A percentile compares a stretch with the other conserved stretches of the same genome.
Conservation (phyloP, 2,888 invertebrate genomes). For the Himalopsyche tibetana region DNA sequence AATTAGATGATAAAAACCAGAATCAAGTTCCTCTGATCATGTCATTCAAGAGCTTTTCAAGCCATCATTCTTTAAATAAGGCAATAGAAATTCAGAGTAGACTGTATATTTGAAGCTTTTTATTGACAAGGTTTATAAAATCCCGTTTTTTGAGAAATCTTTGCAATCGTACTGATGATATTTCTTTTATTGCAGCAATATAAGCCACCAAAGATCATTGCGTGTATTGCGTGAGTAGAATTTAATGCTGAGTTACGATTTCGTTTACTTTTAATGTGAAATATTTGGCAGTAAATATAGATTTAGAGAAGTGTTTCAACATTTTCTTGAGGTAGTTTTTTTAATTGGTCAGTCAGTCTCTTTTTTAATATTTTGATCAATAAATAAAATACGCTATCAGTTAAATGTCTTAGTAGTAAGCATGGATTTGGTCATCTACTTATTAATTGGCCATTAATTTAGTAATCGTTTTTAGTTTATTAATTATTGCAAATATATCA, state of each 20-base stretch:
- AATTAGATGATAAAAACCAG: background rate
- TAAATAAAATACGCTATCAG: no score
- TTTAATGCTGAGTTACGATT: background rate
- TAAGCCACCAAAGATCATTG: background rate
- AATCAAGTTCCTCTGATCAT: background rate
- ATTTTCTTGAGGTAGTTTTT: no score
- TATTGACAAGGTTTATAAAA: background rate
- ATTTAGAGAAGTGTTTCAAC: no score
- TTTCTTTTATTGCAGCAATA: background rate
- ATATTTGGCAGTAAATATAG: no score
- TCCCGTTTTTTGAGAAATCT: slow-evolving; percentile 21
- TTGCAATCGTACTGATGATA: background rate
- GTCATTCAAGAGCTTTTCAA: background rate
- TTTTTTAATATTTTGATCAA: no score
- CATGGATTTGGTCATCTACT: no score
- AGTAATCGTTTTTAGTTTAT: no score
- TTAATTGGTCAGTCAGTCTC: no score
- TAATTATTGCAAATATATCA: no score
- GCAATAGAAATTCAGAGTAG: slow-evolving; percentile 43
- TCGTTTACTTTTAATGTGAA: background rate
- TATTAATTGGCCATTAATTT: no score
- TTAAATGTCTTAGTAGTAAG: no score
- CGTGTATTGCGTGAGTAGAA: background rate
- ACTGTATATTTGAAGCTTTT: slow-evolving; percentile 16
- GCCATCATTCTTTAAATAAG: slow-evolving; percentile 32